Evolutionary conservation across 1,140 invertebrate genomes (phyloP).

Genomic region (Euborellia annulipes): DNA sequence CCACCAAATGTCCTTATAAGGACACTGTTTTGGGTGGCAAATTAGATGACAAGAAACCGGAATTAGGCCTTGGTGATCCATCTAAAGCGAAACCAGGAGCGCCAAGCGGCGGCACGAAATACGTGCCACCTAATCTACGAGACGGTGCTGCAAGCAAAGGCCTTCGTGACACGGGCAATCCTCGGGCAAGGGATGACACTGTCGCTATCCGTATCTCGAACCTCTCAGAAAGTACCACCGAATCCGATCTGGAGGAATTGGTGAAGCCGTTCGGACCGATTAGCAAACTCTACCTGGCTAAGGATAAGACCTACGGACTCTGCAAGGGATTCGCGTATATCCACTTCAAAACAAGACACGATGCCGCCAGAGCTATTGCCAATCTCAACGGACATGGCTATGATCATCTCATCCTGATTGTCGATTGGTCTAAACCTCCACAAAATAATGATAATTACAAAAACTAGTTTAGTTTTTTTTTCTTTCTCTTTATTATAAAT

Average conservation of each 20-base stretch:
- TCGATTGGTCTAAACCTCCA: conserved; percentile 94
- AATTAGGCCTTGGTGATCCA: conserved; percentile 14
- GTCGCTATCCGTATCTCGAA: conserved; percentile 94
- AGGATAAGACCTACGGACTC: conserved; percentile 63
- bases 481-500: background rate
- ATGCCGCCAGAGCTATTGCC: conserved; percentile 82
- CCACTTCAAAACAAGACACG: conserved; percentile 75
- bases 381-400: conserved; percentile 89
- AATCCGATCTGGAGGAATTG: conserved; percentile 88
- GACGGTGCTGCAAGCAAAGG: conserved; percentile 60
- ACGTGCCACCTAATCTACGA: conserved; percentile 73
- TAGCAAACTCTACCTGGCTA: conserved; percentile 73
- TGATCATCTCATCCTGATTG: conserved; percentile 94
- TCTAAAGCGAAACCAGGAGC: conserved; percentile 3
- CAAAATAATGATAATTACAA: conserved; percentile 23
- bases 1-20: conserved; percentile 91
- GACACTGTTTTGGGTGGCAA: conserved; percentile 58
- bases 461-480: background rate
- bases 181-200: conserved; percentile 58
- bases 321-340: conserved; percentile 94
- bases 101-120: conserved; percentile 35
- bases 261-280: conserved; percentile 83
- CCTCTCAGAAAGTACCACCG: conserved; percentile 87
- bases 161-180: conserved; percentile 46
- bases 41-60: conserved; percentile 19